These are phyloP conservation scores for Microchirus variegatus DNA, from an alignment of 2,797 vertebrate species.

Conservation along the genomic window DNA sequence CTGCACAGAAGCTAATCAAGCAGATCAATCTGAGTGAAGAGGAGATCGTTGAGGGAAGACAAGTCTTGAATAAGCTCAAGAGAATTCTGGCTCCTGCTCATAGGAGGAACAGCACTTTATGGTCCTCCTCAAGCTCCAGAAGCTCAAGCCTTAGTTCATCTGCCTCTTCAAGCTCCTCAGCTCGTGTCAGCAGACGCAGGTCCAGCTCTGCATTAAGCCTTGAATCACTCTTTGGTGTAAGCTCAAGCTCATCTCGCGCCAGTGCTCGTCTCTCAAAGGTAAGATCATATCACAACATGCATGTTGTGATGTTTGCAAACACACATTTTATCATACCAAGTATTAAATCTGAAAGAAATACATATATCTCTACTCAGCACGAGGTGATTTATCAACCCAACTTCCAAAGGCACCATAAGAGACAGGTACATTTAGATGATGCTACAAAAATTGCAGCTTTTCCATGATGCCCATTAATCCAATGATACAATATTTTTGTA, in stretches of 20 bases:
- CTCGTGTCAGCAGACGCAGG: too few relatives aligned
- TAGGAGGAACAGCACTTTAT: conserved; percentile 44
- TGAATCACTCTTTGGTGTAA: conserved; percentile 56
- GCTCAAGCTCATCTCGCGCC: conserved; percentile 65
- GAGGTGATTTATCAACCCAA: neutral
- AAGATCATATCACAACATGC: neutral
- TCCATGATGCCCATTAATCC: neutral
- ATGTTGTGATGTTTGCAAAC: neutral
- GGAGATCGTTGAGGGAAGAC: conserved; percentile 43
- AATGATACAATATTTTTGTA: conserved; percentile 27
- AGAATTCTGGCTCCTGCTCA: conserved; percentile 71
- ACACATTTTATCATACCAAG: conserved; percentile 3
- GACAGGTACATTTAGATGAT: conserved; percentile 48
- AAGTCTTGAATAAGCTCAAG: conserved; percentile 77
- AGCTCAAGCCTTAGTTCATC: conserved; percentile 41
- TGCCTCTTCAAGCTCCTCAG: conserved; percentile 19
- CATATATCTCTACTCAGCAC: conserved; percentile 45
- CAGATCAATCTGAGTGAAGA: conserved; percentile 61
- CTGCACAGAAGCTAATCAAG: conserved; percentile 80
- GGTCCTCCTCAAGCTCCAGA: conserved; percentile 54
- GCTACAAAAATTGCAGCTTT: conserved; percentile 1
- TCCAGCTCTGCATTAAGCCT: conserved; percentile 62
- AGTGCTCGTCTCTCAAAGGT: conserved; percentile 47
- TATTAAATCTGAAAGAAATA: conserved; percentile 10
- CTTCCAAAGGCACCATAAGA: conserved; percentile 69